Base-by-base conservation (phyloP, 2,113 vertebrate genomes). In the Crotalus horridus region DNA sequence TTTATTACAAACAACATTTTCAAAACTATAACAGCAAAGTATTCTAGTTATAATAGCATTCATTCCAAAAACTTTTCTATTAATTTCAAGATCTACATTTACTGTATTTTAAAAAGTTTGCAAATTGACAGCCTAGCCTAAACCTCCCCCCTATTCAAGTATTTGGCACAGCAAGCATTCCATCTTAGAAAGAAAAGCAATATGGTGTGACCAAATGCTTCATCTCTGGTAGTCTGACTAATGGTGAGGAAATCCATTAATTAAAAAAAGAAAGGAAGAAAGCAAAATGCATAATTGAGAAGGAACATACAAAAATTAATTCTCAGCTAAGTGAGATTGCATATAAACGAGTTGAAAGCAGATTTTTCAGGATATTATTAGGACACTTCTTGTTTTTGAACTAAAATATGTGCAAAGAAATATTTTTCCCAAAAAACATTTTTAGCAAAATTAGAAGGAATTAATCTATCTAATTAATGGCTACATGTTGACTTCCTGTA, bases 311-410 rank as follows among this genome's bases (percentile, higher is more conserved):
- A 64, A 90, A 94, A 91, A 94, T 85, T 61, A 5, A 92, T 86
- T 88, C 81, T 95, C 69, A 55, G 90, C 92, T 95, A 95, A 87
- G 85, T 56, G n/a, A 53, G 90, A 94, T 87, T 91, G 59, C 61
- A 91, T 95, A 89, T 94, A 95, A 95, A 91, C 48, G 85, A 91
- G 39, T 56, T 88, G 64, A 90, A 94, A 95, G 95, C 26, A 93
- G 54, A 95, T 88, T 94, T 94, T 24, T 39, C 88, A 95, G 94
- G 89, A 74, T 90, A 92, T 93, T 54, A 69, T 43, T 64, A 74
- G 0, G 13, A 58, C 2, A 92, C 29, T n/a, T 89, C 48, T 93
- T 86, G 3, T 94, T 56, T 89, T 43, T 88, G 58, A 90, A 23
- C 23, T 90, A 48, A 94, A 94, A 93, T 90, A 46, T 23, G 93